Conservation (phyloP, 2,113 vertebrate species). For the Corydoras maculifer region DNA sequence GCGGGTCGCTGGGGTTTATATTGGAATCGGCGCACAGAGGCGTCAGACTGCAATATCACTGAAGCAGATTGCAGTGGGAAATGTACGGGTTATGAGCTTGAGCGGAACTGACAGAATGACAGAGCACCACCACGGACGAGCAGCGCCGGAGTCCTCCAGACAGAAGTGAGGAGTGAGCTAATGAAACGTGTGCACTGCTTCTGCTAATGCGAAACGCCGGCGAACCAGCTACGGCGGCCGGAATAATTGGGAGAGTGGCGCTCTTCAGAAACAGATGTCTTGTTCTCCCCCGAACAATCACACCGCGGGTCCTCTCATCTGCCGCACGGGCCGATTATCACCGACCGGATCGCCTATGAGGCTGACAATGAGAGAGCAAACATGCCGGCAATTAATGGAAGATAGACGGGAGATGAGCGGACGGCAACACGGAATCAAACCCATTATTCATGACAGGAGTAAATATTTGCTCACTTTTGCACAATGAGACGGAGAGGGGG, state of each 20-base stretch:
- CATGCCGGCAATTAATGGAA: constrained; percentile 9
- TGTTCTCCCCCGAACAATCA: constrained; percentile 2
- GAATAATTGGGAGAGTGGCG: constrained; percentile 16
- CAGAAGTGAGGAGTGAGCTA: constrained; percentile 11
- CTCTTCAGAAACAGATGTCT: constrained; percentile 1
- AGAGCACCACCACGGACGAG: neutral
- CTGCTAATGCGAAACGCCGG: neutral
- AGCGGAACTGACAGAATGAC: neutral
- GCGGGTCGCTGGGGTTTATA: too few species aligned
- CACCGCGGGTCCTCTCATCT: constrained; percentile 16
- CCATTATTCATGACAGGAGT: constrained; percentile 15
- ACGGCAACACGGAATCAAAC: neutral
- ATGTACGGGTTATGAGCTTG: neutral
- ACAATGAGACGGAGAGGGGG: neutral
- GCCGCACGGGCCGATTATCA: constrained; percentile 21
- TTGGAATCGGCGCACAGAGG: neutral
- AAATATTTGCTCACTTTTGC: neutral
- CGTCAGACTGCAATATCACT: neutral
- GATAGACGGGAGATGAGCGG: constrained; percentile 5
- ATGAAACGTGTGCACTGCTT: constrained; percentile 4
- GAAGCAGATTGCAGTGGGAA: neutral
- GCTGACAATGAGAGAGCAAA: constrained; percentile 9
- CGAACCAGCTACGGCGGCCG: constrained; percentile 3
- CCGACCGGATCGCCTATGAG: constrained; percentile 6
- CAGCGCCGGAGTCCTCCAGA: neutral